These are phyloP conservation scores for Phocoena sinus DNA, from an alignment of 2,113 vertebrate genomes.

Conservation along the genomic window DNA sequence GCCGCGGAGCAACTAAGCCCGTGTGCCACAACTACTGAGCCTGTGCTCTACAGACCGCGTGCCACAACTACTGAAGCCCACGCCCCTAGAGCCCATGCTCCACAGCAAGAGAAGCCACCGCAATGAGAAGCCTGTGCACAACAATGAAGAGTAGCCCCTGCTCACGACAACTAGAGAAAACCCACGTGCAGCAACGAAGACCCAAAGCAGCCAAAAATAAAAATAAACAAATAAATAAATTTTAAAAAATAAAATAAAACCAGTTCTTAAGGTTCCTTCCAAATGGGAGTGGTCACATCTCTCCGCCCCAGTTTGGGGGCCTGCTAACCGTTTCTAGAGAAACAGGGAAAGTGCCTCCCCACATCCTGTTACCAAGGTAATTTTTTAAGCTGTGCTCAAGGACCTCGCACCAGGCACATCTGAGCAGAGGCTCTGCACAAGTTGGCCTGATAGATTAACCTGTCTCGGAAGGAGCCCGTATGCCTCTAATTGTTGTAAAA, in stretches of 20 bases:
- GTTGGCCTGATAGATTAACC: constrained; percentile 64
- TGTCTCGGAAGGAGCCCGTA: constrained; percentile 60
- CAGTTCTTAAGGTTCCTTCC: background rate
- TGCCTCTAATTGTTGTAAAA: constrained; percentile 61
- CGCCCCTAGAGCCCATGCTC: too few species aligned
- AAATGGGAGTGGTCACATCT: background rate
- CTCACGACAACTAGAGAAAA: too few species aligned
- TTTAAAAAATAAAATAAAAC: background rate
- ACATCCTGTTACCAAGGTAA: background rate
- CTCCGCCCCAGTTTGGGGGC: background rate
- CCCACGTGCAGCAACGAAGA: too few species aligned
- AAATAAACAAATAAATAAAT: too few species aligned
- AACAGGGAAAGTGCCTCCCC: background rate
- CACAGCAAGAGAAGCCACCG: too few species aligned
- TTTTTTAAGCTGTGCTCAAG: constrained; percentile 5
- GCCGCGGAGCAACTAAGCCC: too few species aligned
- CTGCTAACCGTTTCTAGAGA: background rate
- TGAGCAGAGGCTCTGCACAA: background rate
- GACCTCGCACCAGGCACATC: background rate
- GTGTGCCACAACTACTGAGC: too few species aligned
- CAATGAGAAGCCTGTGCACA: too few species aligned
- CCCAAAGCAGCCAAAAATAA: too few species aligned
- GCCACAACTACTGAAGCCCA: too few species aligned
- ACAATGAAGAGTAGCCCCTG: too few species aligned
- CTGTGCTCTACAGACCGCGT: too few species aligned